phyloP scores from a whole-genome alignment of 2,888 invertebrate genomes.

The Acrobasis consociella region DNA sequence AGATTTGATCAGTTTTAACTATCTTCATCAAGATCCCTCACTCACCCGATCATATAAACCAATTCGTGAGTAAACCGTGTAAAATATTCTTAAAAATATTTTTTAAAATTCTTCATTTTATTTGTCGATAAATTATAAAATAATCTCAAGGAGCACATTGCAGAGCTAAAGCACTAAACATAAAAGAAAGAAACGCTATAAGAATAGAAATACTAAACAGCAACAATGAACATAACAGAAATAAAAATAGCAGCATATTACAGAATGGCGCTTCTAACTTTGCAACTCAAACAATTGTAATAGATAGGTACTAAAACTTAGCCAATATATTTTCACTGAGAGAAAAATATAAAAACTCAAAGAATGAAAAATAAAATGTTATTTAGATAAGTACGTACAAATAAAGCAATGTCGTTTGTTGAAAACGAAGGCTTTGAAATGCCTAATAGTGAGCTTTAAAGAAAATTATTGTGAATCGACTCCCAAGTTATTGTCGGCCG shows the following conservation, averaged over 20 bases:
- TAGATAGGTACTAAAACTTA: constrained; percentile 7
- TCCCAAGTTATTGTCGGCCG: constrained; percentile 46
- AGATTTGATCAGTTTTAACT: too few species aligned
- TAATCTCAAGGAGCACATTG: neutral
- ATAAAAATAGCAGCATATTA: constrained; percentile 16
- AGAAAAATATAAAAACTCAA: constrained; percentile 8
- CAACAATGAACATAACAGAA: constrained; percentile 4
- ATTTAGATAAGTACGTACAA: constrained; percentile 9
- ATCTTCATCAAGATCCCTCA: too few species aligned
- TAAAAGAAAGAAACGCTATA: constrained; percentile 13
- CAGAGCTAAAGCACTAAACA: neutral
- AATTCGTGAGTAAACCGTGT: too few species aligned
- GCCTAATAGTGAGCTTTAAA: constrained; percentile 24
- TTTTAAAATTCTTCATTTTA: neutral
- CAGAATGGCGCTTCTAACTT: constrained; percentile 11
- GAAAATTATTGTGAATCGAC: constrained; percentile 43
- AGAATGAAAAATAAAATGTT: neutral
- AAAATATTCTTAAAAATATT: too few species aligned
- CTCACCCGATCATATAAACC: too few species aligned
- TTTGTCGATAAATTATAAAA: neutral
- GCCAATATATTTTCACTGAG: constrained; percentile 5
- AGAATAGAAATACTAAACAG: constrained; percentile 15
- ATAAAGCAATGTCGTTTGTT: constrained; percentile 14
- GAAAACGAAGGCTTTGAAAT: constrained; percentile 14
- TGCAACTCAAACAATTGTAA: constrained; percentile 9